A percentile compares a stretch with the other conserved stretches of the same genome.
phyloP scores from a whole-genome alignment of 2,888 invertebrate species.

The Rhagonycha lutea region DNA sequence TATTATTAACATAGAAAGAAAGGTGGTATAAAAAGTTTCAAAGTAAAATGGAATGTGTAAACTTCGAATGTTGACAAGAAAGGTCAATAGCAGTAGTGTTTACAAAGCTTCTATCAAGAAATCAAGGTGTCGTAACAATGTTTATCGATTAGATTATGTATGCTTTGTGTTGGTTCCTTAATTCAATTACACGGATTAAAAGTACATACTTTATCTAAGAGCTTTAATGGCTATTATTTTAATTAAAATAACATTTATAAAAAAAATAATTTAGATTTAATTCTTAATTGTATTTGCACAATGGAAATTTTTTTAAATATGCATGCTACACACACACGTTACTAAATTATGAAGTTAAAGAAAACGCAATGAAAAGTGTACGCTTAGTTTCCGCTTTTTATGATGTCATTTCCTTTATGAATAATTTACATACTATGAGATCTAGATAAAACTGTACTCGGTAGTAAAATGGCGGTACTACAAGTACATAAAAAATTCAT shows the following conservation, averaged over 20 bases:
- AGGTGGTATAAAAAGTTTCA: not conserved
- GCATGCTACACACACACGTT: constrained; percentile 10
- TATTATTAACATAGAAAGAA: not conserved
- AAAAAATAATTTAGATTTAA: not conserved
- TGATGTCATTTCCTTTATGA: constrained; percentile 46
- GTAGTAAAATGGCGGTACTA: constrained; percentile 21
- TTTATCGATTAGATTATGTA: constrained; percentile 8
- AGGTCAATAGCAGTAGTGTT: constrained; percentile 13
- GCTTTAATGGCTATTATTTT: not conserved
- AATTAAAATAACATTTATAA: not conserved
- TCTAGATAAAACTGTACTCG: constrained; percentile 17
- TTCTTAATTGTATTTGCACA: not conserved
- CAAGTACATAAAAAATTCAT: constrained; percentile 33
- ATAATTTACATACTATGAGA: constrained; percentile 42
- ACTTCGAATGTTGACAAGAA: constrained; percentile 2
- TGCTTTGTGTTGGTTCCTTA: constrained; percentile 14
- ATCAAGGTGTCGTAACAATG: constrained; percentile 10
- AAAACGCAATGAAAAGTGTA: constrained; percentile 46
- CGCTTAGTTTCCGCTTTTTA: constrained; percentile 46
- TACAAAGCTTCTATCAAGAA: constrained; percentile 2
- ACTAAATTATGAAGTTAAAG: constrained; percentile 34
- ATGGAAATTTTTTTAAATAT: not conserved
- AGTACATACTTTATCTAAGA: not conserved
- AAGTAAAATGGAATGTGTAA: not conserved
- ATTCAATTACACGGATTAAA: constrained; percentile 3